A percentile compares a stretch with the other conserved stretches of the same genome.
phyloP scores from a whole-genome alignment of 2,888 invertebrate genomes.

The Lacanobia oleracea region DNA sequence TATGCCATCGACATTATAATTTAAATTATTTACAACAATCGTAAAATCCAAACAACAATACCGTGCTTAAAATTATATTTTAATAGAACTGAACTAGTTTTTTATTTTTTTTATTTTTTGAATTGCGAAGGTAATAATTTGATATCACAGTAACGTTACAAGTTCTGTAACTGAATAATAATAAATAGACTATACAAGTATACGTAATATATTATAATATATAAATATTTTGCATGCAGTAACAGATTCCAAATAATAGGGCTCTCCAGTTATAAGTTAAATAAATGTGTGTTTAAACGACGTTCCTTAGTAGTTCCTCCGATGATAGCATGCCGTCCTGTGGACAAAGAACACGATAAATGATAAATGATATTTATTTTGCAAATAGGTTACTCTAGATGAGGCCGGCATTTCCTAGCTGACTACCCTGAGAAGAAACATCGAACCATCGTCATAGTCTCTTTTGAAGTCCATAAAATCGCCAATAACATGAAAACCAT shows the following conservation, averaged over 20 bases:
- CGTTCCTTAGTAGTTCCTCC: conserved; percentile 89
- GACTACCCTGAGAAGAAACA: no score
- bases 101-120: conserved; percentile 67
- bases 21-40: conserved; percentile 82
- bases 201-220: conserved; percentile 40
- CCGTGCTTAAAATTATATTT: conserved; percentile 57
- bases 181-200: conserved; percentile 66
- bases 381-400: no score
- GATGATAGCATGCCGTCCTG: conserved; percentile 91
- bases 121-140: conserved; percentile 70
- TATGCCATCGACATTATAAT: conserved; percentile 77
- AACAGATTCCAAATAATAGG: conserved; percentile 73
- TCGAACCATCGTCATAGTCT: no score
- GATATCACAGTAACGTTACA: conserved; percentile 87
- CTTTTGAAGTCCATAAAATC: no score
- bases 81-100: conserved; percentile 53
- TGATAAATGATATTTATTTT: no score
- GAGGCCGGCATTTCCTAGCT: no score
- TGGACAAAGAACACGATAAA: conserved; percentile 71
- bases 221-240: conserved; percentile 67
- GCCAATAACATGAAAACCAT: no score
- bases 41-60: conserved; percentile 68
- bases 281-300: conserved; percentile 74
- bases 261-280: conserved; percentile 67
- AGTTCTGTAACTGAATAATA: conserved; percentile 69